phyloP scores from a whole-genome alignment of 1,140 invertebrate genomes.

The Diorhabda carinulata region DNA sequence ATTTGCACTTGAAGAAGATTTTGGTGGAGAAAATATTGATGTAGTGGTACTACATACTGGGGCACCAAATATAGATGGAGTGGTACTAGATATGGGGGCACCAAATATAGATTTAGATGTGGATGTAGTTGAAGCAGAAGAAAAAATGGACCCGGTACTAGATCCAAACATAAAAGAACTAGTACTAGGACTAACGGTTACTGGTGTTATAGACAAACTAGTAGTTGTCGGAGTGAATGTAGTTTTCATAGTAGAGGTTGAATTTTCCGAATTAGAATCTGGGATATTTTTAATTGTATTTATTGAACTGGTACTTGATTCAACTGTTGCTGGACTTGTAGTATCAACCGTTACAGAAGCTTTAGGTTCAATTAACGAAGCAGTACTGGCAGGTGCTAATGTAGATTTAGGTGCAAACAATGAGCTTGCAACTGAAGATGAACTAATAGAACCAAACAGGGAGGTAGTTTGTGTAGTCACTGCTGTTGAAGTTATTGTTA shows the following conservation, averaged over 20 bases:
- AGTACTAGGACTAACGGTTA: not conserved
- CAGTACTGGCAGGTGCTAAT: too few relatives aligned
- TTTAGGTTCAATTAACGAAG: not conserved
- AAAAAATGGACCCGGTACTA: not conserved
- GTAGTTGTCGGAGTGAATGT: not conserved
- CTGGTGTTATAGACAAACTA: not conserved
- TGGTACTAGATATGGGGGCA: not conserved
- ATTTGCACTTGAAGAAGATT: not conserved
- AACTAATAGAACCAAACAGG: constrained; percentile 5
- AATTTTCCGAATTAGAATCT: too few relatives aligned
- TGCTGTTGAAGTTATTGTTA: not conserved
- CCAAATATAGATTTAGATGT: not conserved
- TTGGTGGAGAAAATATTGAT: not conserved
- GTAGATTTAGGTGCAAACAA: not conserved
- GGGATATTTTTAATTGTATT: not conserved
- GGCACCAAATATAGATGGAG: not conserved
- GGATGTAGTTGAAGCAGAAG: not conserved
- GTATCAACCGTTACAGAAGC: not conserved
- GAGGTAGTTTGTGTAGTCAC: not conserved
- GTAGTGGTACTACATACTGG: not conserved
- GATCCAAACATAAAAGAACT: constrained; percentile 3
- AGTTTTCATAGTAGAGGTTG: not conserved
- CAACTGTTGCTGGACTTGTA: not conserved
- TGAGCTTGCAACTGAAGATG: not conserved
- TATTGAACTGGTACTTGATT: not conserved